Percentiles rank a stretch among this genome's conserved stretches.
phyloP scores from a whole-genome alignment of 2,113 vertebrate species.

The Thomomys bottae region DNA sequence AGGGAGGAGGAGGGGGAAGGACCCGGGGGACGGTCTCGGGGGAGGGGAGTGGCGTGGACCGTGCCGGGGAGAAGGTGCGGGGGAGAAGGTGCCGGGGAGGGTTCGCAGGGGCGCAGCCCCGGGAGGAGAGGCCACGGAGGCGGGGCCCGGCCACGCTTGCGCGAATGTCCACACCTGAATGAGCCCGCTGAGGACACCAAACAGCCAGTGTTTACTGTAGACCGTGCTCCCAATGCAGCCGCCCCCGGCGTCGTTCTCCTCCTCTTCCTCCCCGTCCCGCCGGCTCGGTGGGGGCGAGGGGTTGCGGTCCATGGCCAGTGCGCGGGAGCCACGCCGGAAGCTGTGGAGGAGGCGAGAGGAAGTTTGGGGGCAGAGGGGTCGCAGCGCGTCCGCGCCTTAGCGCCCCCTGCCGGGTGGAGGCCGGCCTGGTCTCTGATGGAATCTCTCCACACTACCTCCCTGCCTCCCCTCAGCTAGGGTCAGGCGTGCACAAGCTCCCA shows the following conservation, averaged over 20 bases:
- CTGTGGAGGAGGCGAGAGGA: background rate
- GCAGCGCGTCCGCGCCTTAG: slow-evolving; percentile 15
- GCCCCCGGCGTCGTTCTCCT: slow-evolving; percentile 60
- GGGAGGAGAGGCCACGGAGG: too few relatives aligned
- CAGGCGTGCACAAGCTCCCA: background rate
- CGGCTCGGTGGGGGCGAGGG: slow-evolving; percentile 90
- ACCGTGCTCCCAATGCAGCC: slow-evolving; percentile 94
- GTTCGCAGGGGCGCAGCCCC: too few relatives aligned
- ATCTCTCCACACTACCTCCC: too few relatives aligned
- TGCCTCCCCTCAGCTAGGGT: background rate
- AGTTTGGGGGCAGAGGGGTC: background rate
- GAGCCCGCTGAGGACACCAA: slow-evolving; percentile 92
- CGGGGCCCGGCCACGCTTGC: too few relatives aligned
- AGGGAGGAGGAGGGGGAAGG: too few relatives aligned
- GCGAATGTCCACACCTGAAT: slow-evolving; percentile 87
- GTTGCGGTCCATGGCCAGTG: slow-evolving; percentile 90
- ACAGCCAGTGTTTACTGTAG: slow-evolving; percentile 98
- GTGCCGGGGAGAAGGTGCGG: too few relatives aligned
- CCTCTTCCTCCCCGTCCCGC: slow-evolving; percentile 63
- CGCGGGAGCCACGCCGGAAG: slow-evolving; percentile 50
- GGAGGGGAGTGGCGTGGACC: too few relatives aligned
- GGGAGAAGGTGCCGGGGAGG: too few relatives aligned
- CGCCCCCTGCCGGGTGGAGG: slow-evolving; percentile 70
- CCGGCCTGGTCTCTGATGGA: too few relatives aligned
- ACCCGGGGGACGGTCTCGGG: background rate